phyloP scores from a whole-genome alignment of 2,113 vertebrate genomes.

The Tachycineta bicolor region DNA sequence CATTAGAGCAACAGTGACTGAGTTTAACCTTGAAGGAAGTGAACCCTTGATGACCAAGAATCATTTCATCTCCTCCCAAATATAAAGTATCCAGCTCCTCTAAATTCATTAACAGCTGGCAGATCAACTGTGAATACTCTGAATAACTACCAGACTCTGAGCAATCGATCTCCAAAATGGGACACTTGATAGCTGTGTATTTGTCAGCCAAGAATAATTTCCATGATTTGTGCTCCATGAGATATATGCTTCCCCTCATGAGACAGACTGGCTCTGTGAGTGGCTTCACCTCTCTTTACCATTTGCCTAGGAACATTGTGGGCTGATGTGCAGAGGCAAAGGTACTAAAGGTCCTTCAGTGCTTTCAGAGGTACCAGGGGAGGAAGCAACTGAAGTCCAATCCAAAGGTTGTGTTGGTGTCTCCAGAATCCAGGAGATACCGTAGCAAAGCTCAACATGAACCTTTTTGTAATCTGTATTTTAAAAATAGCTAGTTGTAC shows the following conservation, averaged over 20 bases:
- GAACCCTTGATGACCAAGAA: not conserved
- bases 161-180: not conserved
- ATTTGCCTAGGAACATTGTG: not conserved
- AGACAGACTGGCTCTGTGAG: not conserved
- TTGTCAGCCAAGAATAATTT: slow-evolving; percentile 15
- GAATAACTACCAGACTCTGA: not conserved
- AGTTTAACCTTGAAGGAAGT: not conserved
- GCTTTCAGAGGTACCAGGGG: not conserved
- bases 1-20: not conserved
- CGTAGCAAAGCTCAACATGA: not conserved
- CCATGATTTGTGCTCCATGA: not conserved
- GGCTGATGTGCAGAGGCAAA: not conserved
- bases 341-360: not conserved
- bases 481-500: not conserved
- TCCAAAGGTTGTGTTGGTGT: not conserved
- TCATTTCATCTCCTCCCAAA: not conserved
- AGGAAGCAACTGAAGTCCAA: not conserved
- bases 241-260: not conserved
- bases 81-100: not conserved
- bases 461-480: not conserved
- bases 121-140: not conserved
- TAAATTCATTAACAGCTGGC: not conserved
- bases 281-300: not conserved
- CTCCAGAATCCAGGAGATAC: not conserved
- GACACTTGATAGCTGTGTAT: not conserved